Conservation (phyloP, 2,888 invertebrate species). For the Noctua comes region DNA sequence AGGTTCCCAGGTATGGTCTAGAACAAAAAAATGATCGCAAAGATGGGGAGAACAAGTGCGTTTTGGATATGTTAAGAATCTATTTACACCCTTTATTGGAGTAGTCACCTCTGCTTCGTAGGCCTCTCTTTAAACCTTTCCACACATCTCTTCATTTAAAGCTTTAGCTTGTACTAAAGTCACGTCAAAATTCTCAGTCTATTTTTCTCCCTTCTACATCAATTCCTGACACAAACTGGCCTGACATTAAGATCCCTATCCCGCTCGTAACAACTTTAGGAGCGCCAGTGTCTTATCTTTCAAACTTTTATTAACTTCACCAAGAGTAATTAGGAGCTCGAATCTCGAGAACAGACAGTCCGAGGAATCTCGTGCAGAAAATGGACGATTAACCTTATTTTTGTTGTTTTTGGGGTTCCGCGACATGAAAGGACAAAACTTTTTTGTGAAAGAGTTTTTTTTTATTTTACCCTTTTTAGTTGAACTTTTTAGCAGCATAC, state of each 20-base stretch:
- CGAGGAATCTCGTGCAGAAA: constrained; percentile 18
- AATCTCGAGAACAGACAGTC: constrained; percentile 50
- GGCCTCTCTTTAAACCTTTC: too few relatives aligned
- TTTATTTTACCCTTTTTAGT: neutral
- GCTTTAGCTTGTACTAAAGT: neutral
- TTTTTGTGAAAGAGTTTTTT: neutral
- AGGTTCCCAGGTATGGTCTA: too few relatives aligned
- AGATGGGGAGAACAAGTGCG: too few relatives aligned
- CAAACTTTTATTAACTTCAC: constrained; percentile 72
- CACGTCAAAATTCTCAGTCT: constrained; percentile 2
- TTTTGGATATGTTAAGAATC: too few relatives aligned
- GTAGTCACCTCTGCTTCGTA: too few relatives aligned
- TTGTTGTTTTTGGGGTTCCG: constrained; percentile 17
- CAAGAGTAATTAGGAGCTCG: constrained; percentile 69
- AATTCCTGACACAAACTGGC: constrained; percentile 51
- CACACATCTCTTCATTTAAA: too few relatives aligned
- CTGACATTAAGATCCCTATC: constrained; percentile 67
- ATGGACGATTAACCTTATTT: constrained; percentile 41
- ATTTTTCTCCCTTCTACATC: constrained; percentile 41
- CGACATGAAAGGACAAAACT: neutral
- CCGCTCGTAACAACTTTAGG: constrained; percentile 63
- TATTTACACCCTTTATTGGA: too few relatives aligned
- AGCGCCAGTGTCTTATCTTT: constrained; percentile 68
- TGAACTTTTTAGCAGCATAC: too few relatives aligned
- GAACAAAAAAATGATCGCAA: too few relatives aligned